Conservation (phyloP, 2,113 vertebrate genomes). For the Bothrops jararaca region DNA sequence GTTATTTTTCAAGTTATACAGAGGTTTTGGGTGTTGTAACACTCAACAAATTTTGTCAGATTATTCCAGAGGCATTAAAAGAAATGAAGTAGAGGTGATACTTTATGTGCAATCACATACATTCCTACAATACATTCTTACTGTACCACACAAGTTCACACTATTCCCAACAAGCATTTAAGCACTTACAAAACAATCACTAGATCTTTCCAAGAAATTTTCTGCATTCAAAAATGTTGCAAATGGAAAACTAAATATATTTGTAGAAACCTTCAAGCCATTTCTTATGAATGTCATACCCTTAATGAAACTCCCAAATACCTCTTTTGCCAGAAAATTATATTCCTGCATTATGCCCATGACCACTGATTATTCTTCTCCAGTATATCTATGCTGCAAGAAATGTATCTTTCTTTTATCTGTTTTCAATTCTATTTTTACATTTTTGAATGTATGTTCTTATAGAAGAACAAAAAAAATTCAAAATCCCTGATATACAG, state of each 20-base stretch:
- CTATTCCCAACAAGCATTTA: constrained; percentile 22
- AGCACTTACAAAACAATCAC: constrained; percentile 62
- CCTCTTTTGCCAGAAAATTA: constrained; percentile 63
- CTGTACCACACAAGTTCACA: neutral
- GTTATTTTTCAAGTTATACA: constrained; percentile 37
- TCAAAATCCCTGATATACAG: constrained; percentile 31
- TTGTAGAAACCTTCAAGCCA: constrained; percentile 11
- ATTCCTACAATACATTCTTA: neutral
- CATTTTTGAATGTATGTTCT: constrained; percentile 39
- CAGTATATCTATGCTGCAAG: constrained; percentile 42
- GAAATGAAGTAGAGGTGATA: constrained; percentile 66
- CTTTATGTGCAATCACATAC: constrained; percentile 35
- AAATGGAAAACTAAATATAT: constrained; percentile 59
- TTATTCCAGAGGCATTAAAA: constrained; percentile 63
- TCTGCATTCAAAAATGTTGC: constrained; percentile 68
- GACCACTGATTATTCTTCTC: neutral
- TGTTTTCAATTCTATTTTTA: constrained; percentile 53
- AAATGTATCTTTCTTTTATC: constrained; percentile 57
- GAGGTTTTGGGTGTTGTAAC: constrained; percentile 51
- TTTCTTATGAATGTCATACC: constrained; percentile 52
- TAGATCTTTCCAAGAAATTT: constrained; percentile 58
- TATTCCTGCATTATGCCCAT: neutral
- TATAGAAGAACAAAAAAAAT: neutral
- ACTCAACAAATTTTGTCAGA: constrained; percentile 46
- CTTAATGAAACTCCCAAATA: constrained; percentile 64